These are phyloP conservation scores for Peromyscus melanophrys DNA, from an alignment of 2,797 vertebrate genomes.

Conservation along the genomic window DNA sequence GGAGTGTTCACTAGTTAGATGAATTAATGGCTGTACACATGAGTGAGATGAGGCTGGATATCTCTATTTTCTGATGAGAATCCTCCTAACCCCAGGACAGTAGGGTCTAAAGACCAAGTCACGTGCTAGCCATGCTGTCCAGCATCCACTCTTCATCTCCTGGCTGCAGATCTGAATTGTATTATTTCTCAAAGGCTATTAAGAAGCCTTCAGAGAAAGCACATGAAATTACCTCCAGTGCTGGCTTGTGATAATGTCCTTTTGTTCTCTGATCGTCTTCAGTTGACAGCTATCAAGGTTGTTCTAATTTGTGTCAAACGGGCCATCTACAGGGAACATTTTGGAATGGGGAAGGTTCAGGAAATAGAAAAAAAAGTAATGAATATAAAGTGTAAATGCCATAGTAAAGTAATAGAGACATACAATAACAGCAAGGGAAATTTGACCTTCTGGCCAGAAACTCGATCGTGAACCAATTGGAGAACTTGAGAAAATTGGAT, in stretches of 20 bases:
- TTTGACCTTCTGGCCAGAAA: slow-evolving; percentile 92
- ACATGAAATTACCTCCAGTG: slow-evolving; percentile 87
- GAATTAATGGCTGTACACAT: slow-evolving; percentile 60
- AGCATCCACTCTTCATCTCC: slow-evolving; percentile 83
- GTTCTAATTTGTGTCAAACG: slow-evolving; percentile 89
- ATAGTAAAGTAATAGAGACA: slow-evolving; percentile 90
- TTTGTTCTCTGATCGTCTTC: slow-evolving; percentile 84
- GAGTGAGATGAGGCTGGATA: slow-evolving; percentile 48
- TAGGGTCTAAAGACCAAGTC: slow-evolving; percentile 81
- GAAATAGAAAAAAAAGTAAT: slow-evolving; percentile 87
- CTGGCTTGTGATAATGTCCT: slow-evolving; percentile 86
- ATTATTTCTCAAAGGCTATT: slow-evolving; percentile 89
- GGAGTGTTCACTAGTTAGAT: slow-evolving; percentile 65
- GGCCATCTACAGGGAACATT: slow-evolving; percentile 88
- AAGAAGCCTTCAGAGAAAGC: slow-evolving; percentile 87
- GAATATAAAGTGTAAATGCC: slow-evolving; percentile 90
- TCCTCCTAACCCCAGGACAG: slow-evolving; percentile 84
- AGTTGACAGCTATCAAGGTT: slow-evolving; percentile 87
- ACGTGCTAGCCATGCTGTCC: slow-evolving; percentile 85
- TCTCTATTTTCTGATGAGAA: slow-evolving; percentile 84
- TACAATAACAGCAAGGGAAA: slow-evolving; percentile 91
- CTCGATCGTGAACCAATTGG: slow-evolving; percentile 90
- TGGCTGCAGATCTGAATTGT: slow-evolving; percentile 84
- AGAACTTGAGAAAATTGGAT: slow-evolving; percentile 93
- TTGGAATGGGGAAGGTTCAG: slow-evolving; percentile 88